A percentile compares a stretch with the other conserved stretches of the same genome.
Conservation (phyloP, 2,888 invertebrate genomes). For the Mechanitis mazaeus region DNA sequence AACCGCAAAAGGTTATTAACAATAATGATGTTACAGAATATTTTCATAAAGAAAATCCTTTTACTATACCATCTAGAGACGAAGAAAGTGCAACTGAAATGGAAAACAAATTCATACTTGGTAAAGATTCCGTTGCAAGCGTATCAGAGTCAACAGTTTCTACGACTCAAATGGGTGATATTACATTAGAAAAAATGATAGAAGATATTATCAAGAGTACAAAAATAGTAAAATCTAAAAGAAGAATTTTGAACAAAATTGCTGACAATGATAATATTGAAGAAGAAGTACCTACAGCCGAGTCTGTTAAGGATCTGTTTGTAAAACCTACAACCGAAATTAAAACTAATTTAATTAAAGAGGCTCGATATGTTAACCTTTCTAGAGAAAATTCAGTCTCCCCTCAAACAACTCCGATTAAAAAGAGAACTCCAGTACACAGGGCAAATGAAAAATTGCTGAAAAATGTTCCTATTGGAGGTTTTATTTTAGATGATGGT, state of each 20-base stretch:
- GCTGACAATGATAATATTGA: slow-evolving; percentile 34
- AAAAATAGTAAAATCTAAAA: slow-evolving; percentile 64
- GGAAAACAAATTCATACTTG: slow-evolving; percentile 70
- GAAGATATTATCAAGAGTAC: slow-evolving; percentile 79
- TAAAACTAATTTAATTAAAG: slow-evolving; percentile 63
- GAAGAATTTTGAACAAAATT: slow-evolving; percentile 53
- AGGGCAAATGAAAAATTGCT: slow-evolving; percentile 58
- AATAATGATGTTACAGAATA: slow-evolving; percentile 67
- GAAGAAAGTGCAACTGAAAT: slow-evolving; percentile 69
- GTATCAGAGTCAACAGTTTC: slow-evolving; percentile 66
- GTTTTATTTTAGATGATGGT: slow-evolving; percentile 67
- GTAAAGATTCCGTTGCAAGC: slow-evolving; percentile 54
- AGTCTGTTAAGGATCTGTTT: slow-evolving; percentile 58
- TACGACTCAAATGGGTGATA: slow-evolving; percentile 72
- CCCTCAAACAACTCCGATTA: slow-evolving; percentile 57
- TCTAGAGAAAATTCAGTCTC: slow-evolving; percentile 68
- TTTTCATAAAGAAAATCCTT: slow-evolving; percentile 70
- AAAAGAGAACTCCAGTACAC: slow-evolving; percentile 52
- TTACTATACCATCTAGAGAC: slow-evolving; percentile 57
- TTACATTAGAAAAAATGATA: slow-evolving; percentile 77
- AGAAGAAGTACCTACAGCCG: slow-evolving; percentile 50
- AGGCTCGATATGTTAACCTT: slow-evolving; percentile 63
- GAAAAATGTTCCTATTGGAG: slow-evolving; percentile 66
- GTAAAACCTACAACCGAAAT: slow-evolving; percentile 63
- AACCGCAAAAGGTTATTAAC: slow-evolving; percentile 49